Percentiles rank a stretch among this genome's conserved stretches.
Evolutionary conservation across 2,888 invertebrate species (phyloP).

Genomic region (Stictocephala bisonia): DNA sequence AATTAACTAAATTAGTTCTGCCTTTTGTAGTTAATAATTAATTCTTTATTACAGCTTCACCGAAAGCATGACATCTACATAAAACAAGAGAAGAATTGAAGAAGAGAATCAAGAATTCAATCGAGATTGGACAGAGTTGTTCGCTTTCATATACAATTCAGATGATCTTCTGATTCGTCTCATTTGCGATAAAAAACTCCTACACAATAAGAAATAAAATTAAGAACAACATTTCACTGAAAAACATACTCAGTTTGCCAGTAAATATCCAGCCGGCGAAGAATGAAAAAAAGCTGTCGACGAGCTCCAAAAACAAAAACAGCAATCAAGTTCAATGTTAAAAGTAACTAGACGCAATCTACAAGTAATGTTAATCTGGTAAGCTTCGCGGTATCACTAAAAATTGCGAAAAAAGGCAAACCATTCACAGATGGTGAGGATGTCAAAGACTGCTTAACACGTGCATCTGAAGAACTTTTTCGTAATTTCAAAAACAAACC

Average conservation of each 20-base stretch:
- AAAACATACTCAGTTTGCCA: constrained; percentile 41
- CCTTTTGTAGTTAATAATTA: too few relatives aligned
- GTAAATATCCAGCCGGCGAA: constrained; percentile 54
- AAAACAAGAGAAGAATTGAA: constrained; percentile 9
- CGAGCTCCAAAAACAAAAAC: constrained; percentile 53
- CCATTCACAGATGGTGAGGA: constrained; percentile 42
- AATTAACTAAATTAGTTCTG: too few relatives aligned
- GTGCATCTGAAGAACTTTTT: constrained; percentile 58
- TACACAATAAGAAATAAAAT: constrained; percentile 38
- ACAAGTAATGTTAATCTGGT: constrained; percentile 53
- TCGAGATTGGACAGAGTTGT: background rate
- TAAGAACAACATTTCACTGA: constrained; percentile 44
- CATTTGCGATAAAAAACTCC: constrained; percentile 14
- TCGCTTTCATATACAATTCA: constrained; percentile 15
- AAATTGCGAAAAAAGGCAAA: constrained; percentile 55
- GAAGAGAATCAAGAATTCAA: constrained; percentile 1
- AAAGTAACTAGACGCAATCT: constrained; percentile 56
- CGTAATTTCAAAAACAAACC: constrained; percentile 60
- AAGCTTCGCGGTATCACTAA: constrained; percentile 54
- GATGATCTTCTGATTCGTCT: constrained; percentile 5
- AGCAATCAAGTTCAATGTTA: constrained; percentile 56
- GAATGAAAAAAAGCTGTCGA: constrained; percentile 54
- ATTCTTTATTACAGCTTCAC: background rate
- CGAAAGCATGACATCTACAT: background rate
- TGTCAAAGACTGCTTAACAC: constrained; percentile 41